Base-by-base conservation (phyloP, 2,888 invertebrate genomes). In the Scaptomyza flava region DNA sequence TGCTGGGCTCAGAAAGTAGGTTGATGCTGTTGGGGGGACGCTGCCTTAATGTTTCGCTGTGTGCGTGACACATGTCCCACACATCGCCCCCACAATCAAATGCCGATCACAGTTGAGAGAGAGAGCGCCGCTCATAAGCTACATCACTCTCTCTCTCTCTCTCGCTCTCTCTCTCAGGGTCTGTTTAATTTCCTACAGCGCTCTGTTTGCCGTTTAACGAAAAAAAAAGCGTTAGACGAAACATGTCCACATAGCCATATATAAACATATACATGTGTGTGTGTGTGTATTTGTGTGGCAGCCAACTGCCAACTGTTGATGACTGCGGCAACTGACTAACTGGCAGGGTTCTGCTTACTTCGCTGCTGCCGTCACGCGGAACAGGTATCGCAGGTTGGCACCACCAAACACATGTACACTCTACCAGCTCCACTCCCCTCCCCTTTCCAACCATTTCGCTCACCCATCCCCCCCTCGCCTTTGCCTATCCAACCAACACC, bases 381-480 rank as follows among this genome's bases (percentile, higher is more conserved):
- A 84, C 84, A 84, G 84, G 84, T 84, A 87, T 84, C 84, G 85
- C 84, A 84, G 85, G 84, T 87, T 87, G 84, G 87, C 77, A 85
- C 85, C 77, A 82, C 82, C 74, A 84, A 84, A 78, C 83, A 83
- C 84, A 84, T 87, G 86, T 82, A 20, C 38, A 27, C 27, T 27
- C 27, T 27, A 27, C 27, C 6, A 34, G 6, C 9, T 30, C n/a
- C 41, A 30, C n/a, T 47, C 42, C 38, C n/a, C 14, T 14, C 7
- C 38, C 14, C 14, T n/a, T 6, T 4, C 36, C n/a, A 5, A 12
- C n/a, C 36, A 33, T n/a, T 23, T 23, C 23, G 23, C 9, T 0
- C 30, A 4, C 45, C 33, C 14, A 36, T n/a, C 42, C 17, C 56
- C 45, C 17, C 17, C 17, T 1, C 17, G n/a, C 1, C 45, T 23